A percentile compares a stretch with the other conserved stretches of the same genome.
Conservation (phyloP, 2,797 vertebrate genomes). For the Anabacerthia variegaticeps region DNA sequence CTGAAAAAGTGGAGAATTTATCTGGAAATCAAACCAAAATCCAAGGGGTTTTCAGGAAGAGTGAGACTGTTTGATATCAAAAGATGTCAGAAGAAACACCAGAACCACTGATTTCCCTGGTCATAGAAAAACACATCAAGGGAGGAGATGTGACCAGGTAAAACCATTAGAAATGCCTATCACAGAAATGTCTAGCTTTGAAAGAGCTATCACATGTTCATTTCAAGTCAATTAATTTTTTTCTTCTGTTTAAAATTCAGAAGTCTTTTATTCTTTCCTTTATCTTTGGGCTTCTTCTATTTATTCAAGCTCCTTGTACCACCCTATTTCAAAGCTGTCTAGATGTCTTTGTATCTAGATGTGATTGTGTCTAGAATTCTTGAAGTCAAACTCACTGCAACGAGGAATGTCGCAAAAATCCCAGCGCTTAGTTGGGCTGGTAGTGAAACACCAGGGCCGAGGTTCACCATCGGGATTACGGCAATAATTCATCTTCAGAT, state of each 20-base stretch:
- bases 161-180: background rate
- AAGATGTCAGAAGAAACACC: background rate
- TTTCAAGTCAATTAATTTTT: background rate
- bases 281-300: background rate
- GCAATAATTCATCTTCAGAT: slow-evolving; percentile 91
- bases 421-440: slow-evolving; percentile 84
- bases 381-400: slow-evolving; percentile 81
- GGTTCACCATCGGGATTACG: slow-evolving; percentile 95
- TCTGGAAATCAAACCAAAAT: background rate
- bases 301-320: background rate
- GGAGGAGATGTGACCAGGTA: background rate
- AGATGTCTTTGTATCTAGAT: background rate
- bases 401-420: slow-evolving; percentile 87
- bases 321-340: background rate
- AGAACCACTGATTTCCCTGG: background rate
- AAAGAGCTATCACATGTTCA: background rate
- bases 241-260: background rate
- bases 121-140: background rate
- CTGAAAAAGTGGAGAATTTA: background rate
- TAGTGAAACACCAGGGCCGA: slow-evolving; percentile 94
- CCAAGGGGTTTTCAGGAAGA: background rate
- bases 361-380: background rate
- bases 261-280: background rate
- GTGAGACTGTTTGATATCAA: background rate
- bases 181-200: background rate